A percentile compares a stretch with the other conserved stretches of the same genome.
phyloP scores from a whole-genome alignment of 2,888 invertebrate genomes.

The Melieria omissa region DNA sequence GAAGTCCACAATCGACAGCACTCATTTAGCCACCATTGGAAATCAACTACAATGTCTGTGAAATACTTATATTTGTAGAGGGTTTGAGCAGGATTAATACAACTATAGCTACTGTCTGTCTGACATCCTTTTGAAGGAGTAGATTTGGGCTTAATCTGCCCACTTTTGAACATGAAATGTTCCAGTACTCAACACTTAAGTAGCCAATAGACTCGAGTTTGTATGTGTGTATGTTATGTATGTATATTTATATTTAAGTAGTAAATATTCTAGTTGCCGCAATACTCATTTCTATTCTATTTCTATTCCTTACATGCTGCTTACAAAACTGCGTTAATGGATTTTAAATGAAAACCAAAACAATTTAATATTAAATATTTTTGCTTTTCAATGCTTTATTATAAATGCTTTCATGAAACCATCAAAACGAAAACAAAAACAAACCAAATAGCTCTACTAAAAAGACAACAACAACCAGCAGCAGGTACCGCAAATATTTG shows the following conservation, averaged over 20 bases:
- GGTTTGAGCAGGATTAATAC: no score
- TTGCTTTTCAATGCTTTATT: conserved; percentile 24
- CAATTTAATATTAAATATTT: conserved; percentile 10
- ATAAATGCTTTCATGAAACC: not conserved
- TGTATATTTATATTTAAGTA: conserved; percentile 14
- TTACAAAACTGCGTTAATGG: conserved; percentile 30
- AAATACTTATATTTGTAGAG: no score
- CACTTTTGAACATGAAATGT: no score
- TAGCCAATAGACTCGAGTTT: not conserved
- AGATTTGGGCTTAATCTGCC: no score
- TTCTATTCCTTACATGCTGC: conserved; percentile 47
- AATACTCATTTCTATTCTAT: conserved; percentile 38
- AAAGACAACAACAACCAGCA: conserved; percentile 66
- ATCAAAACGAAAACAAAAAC: conserved; percentile 29
- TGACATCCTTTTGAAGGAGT: no score
- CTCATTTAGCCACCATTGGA: no score
- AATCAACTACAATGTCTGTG: no score
- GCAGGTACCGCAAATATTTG: conserved; percentile 28
- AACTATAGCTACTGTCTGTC: no score
- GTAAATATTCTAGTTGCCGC: not conserved
- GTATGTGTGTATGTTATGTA: not conserved
- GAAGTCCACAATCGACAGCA: no score
- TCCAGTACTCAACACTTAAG: not conserved
- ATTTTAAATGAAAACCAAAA: conserved; percentile 18
- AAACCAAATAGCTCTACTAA: conserved; percentile 61